phyloP scores from a whole-genome alignment of 2,797 vertebrate genomes.

The Cheirogaleus major region DNA sequence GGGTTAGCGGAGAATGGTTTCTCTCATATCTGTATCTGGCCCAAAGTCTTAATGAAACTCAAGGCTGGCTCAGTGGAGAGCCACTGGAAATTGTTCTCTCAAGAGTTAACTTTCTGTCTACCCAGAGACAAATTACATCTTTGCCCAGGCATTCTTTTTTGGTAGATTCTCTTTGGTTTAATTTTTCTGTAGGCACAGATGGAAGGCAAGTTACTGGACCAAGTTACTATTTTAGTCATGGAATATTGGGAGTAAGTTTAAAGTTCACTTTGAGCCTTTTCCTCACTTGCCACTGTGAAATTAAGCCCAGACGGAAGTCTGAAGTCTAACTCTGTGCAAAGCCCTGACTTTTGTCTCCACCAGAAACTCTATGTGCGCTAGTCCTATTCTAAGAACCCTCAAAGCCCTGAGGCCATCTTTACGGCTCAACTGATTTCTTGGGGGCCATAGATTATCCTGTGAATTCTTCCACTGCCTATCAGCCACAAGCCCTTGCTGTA shows the following conservation, averaged over 20 bases:
- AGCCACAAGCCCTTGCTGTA: neutral
- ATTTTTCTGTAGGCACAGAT: neutral
- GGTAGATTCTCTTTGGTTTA: slow-evolving; percentile 20
- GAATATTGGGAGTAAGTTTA: neutral
- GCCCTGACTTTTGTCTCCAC: neutral
- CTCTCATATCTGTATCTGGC: neutral
- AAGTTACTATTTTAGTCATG: neutral
- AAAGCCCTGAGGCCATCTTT: neutral
- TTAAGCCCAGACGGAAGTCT: neutral
- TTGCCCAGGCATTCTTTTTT: neutral
- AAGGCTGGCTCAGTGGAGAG: neutral
- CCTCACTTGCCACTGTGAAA: neutral
- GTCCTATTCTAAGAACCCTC: neutral
- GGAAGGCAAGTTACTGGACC: neutral
- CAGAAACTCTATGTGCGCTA: neutral
- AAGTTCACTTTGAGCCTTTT: neutral
- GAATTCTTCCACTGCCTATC: neutral
- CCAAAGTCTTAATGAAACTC: neutral
- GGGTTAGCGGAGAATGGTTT: neutral
- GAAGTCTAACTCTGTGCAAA: neutral
- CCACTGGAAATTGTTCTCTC: neutral
- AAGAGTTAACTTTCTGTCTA: neutral
- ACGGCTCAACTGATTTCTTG: neutral
- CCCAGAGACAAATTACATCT: neutral
- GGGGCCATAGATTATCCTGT: neutral